Conservation (phyloP, 2,113 vertebrate genomes). For the Cygnus atratus region DNA sequence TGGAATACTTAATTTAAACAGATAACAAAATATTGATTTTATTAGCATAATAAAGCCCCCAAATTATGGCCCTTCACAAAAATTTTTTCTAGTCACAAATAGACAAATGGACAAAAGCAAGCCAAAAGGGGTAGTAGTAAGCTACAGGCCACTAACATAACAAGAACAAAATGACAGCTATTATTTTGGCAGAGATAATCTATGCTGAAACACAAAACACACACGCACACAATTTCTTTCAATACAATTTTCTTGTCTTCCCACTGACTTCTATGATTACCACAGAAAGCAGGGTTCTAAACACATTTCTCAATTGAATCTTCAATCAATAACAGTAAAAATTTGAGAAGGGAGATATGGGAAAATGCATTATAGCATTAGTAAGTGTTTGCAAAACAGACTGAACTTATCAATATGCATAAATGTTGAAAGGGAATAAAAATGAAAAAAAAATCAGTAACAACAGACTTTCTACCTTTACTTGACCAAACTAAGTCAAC, state of each 20-base stretch:
- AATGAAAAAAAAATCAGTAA: not conserved
- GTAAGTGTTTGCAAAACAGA: constrained; percentile 74
- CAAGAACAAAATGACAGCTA: constrained; percentile 82
- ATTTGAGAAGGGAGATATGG: constrained; percentile 71
- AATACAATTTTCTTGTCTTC: constrained; percentile 88
- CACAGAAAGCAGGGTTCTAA: constrained; percentile 82
- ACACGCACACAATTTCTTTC: constrained; percentile 81
- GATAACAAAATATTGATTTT: constrained; percentile 70
- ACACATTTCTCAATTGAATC: constrained; percentile 84
- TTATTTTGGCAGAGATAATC: constrained; percentile 87
- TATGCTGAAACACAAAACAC: constrained; percentile 86
- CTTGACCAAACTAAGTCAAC: not conserved
- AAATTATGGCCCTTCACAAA: constrained; percentile 68
- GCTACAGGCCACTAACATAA: constrained; percentile 80
- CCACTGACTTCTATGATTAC: constrained; percentile 87
- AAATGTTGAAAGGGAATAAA: constrained; percentile 46
- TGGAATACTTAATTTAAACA: constrained; percentile 69
- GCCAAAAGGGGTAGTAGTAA: constrained; percentile 67
- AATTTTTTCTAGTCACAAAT: constrained; percentile 49
- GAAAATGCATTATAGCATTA: constrained; percentile 78
- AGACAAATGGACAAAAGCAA: constrained; percentile 71
- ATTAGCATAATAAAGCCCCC: constrained; percentile 68
- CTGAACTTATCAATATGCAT: constrained; percentile 69
- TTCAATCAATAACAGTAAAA: constrained; percentile 83
- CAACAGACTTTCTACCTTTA: not conserved